A percentile compares a stretch with the other conserved stretches of the same genome.
phyloP scores from a whole-genome alignment of 2,113 vertebrate species.

The Thunnus maccoyii region DNA sequence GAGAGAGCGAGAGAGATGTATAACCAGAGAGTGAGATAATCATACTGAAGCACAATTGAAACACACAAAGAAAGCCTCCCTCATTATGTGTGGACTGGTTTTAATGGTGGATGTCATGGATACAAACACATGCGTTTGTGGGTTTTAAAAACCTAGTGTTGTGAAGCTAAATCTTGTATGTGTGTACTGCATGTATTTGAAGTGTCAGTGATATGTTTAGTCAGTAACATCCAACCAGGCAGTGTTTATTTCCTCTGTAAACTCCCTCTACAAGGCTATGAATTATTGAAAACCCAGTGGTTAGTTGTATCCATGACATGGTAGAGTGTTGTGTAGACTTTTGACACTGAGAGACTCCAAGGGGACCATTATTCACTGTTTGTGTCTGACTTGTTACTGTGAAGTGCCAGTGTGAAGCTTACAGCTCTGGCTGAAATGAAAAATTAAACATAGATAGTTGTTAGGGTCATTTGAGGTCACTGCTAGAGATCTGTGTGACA shows the following conservation, averaged over 20 bases:
- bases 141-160: constrained; percentile 10
- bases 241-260: constrained; percentile 33
- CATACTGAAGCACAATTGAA: constrained; percentile 31
- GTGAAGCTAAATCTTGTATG: constrained; percentile 21
- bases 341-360: constrained; percentile 44
- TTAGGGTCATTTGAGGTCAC: constrained; percentile 13
- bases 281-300: constrained; percentile 53
- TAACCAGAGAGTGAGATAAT: neutral
- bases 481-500: neutral
- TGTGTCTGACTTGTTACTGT: constrained; percentile 40
- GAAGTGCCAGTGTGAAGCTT: constrained; percentile 24
- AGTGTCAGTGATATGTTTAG: constrained; percentile 53
- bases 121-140: constrained; percentile 12
- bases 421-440: constrained; percentile 20
- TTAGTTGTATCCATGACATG: constrained; percentile 28
- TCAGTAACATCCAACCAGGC: constrained; percentile 25
- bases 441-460: constrained; percentile 13
- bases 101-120: constrained; percentile 20
- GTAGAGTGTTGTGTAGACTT: constrained; percentile 45
- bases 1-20: constrained; percentile 22
- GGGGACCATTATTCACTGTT: constrained; percentile 42
- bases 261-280: constrained; percentile 35
- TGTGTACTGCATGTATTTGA: constrained; percentile 24
- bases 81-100: constrained; percentile 52
- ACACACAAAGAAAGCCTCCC: constrained; percentile 34